Evolutionary conservation across 2,113 vertebrate species (phyloP), one percentile per base, ranked within the genome.

Genomic region (cattle (Bos taurus)): DNA sequence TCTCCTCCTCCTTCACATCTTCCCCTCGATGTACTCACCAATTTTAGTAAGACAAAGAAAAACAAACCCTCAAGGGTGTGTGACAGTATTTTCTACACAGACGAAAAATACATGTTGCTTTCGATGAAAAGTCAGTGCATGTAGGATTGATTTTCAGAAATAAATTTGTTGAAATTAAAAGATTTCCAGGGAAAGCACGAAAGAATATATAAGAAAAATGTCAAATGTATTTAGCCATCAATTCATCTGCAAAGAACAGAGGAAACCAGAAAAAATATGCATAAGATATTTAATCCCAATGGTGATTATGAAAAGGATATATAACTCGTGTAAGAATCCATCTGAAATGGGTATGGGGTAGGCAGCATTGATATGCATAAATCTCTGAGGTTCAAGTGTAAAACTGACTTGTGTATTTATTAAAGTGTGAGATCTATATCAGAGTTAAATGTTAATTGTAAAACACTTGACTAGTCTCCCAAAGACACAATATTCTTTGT

Each of bases 401-500:
- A 43, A 14, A 11, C 14, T 33, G 46, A 19, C n/a, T 43, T 30
- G 17, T 52, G 7, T 71, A 25, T 88, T 59, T 64, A n/a, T 56
- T 88, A 62, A 62, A 30, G 78, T n/a, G 59, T 43, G 62, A 92
- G 88, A 81, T 89, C 82, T 97, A 98, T 97, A 95, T 77, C 83
- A 95, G 98, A 98, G 94, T 96, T 97, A 97, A 95, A 98, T 96
- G 96, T 98, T 98, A 98, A 98, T 97, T 98, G 96, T 95, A 95
- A 97, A 98, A 98, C 98, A 97, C 97, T 97, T 96, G 97, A 97
- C 92, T 96, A 97, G 92, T 92, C 96, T 97, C 97, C 96, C 98
- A 97, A 98, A 98, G 98, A 98, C 96, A 97, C 86, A 90, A 57
- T 90, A 93, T 50, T 60, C 93, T 93, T 93, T 77, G 78, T 90